Evolutionary conservation across 35 echinoderm and acorn worm species (phyloP).

Genomic region (Apostichopus japonicus): DNA sequence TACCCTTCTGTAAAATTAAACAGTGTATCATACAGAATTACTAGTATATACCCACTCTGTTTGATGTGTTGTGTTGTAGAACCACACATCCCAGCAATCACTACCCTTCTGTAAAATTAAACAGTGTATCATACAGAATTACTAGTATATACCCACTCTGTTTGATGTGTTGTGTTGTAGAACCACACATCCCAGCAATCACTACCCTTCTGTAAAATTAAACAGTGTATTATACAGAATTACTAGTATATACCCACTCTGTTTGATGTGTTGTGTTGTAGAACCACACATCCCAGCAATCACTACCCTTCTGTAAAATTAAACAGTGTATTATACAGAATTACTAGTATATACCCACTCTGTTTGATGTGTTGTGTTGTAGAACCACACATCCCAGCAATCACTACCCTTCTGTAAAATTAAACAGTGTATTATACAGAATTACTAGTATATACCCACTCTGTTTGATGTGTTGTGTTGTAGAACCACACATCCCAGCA

Average conservation of each 20-base stretch:
- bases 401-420: conserved; percentile 73
- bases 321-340: neutral
- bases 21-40: neutral
- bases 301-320: conserved; percentile 71
- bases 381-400: conserved; percentile 84
- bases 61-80: no score
- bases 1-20: conserved; percentile 70
- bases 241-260: neutral
- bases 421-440: neutral
- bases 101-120: conserved; percentile 69
- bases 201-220: conserved; percentile 70
- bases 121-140: neutral
- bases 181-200: conserved; percentile 82
- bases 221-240: neutral
- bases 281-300: conserved; percentile 86
- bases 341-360: neutral
- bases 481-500: conserved; percentile 83
- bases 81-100: conserved; percentile 81
- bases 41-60: neutral
- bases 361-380: no score
- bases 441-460: neutral
- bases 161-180: no score
- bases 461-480: no score
- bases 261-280: no score
- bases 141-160: neutral